phyloP scores from a whole-genome alignment of 2,888 invertebrate species.

The Drosophila macrospina region DNA sequence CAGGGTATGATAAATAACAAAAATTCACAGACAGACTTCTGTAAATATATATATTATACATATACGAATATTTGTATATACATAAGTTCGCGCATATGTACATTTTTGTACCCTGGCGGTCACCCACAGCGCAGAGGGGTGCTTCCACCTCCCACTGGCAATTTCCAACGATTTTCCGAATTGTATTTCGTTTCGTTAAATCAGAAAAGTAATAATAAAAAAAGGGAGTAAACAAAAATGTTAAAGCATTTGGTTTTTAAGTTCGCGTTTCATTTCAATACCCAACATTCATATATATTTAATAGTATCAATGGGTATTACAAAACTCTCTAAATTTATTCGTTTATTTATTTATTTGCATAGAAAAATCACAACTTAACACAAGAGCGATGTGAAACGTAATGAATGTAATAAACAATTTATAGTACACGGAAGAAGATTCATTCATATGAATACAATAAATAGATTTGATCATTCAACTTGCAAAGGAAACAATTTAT shows the following conservation, averaged over 20 bases:
- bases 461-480: neutral
- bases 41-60: slow-evolving; percentile 22
- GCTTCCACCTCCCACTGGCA: slow-evolving; percentile 34
- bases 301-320: slow-evolving; percentile 10
- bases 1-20: slow-evolving; percentile 20
- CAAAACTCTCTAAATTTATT: slow-evolving; percentile 10
- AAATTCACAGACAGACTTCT: slow-evolving; percentile 27
- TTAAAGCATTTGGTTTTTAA: slow-evolving; percentile 40
- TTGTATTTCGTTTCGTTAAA: slow-evolving; percentile 50
- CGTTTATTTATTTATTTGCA: slow-evolving; percentile 4
- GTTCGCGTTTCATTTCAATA: slow-evolving; percentile 22
- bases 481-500: slow-evolving; percentile 1
- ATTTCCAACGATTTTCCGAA: slow-evolving; percentile 47
- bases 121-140: slow-evolving; percentile 11
- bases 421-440: neutral
- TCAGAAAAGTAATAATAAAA: slow-evolving; percentile 27
- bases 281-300: neutral
- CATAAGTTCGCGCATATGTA: slow-evolving; percentile 7
- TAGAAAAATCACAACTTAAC: slow-evolving; percentile 12
- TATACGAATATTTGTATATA: slow-evolving; percentile 4
- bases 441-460: slow-evolving; percentile 8
- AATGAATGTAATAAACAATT: slow-evolving; percentile 4
- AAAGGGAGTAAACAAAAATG: slow-evolving; percentile 17
- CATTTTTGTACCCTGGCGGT: slow-evolving; percentile 24
- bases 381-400: neutral